Evolutionary conservation across 2,797 vertebrate species (phyloP).

Genomic region (Pantherophis vulpinus): DNA sequence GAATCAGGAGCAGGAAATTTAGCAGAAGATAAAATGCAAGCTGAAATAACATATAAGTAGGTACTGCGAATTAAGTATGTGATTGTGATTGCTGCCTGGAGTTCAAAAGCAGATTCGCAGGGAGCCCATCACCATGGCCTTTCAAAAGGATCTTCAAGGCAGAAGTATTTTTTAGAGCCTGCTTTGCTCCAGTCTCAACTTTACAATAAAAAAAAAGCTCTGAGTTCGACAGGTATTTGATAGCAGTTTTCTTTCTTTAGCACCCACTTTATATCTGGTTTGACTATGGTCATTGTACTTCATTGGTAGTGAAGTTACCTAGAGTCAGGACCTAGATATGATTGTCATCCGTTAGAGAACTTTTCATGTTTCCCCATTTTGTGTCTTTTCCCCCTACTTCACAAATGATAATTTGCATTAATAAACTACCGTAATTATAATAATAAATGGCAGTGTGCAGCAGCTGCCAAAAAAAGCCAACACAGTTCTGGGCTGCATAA

Average conservation of each 20-base stretch:
- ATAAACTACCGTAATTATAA: neutral
- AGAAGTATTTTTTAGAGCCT: neutral
- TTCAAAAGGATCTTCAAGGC: neutral
- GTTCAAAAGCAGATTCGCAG: neutral
- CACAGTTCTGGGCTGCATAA: too few relatives aligned
- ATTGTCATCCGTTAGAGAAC: neutral
- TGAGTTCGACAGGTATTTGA: neutral
- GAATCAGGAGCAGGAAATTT: neutral
- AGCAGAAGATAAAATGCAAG: neutral
- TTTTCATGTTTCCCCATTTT: neutral
- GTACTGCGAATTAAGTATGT: neutral
- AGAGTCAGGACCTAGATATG: neutral
- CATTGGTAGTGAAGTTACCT: neutral
- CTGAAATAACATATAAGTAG: neutral
- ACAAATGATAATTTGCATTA: neutral
- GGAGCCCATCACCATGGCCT: neutral
- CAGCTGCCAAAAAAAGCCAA: too few relatives aligned
- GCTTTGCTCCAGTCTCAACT: neutral
- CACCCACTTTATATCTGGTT: neutral
- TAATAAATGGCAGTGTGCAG: too few relatives aligned
- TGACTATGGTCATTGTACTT: neutral
- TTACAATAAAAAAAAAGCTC: neutral
- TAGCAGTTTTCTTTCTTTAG: neutral
- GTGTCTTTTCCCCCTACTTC: neutral
- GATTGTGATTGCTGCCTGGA: neutral